These are phyloP conservation scores for Synergus laeviventris DNA, from an alignment of 2,888 invertebrate species.

Conservation along the genomic window DNA sequence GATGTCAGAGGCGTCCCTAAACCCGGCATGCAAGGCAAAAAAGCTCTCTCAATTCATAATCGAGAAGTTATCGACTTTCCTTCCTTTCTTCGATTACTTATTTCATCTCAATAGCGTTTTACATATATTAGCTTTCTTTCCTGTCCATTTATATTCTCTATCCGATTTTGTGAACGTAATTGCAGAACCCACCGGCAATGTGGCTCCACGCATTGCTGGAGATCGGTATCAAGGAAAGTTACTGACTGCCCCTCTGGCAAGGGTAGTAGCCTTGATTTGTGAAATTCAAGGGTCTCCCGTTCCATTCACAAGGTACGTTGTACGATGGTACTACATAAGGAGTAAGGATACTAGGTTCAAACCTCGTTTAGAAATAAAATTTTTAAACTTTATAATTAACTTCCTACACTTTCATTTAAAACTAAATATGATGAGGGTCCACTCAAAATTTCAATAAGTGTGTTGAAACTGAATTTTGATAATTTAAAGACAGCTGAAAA, in stretches of 20 bases:
- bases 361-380: no score
- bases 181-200: conserved; percentile 81
- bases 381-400: no score
- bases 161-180: conserved; percentile 72
- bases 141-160: no score
- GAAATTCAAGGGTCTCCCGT: conserved; percentile 83
- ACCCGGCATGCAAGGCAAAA: not conserved
- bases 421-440: no score
- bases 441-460: no score
- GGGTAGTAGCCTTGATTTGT: conserved; percentile 81
- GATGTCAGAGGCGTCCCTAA: not conserved
- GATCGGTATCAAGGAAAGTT: conserved; percentile 82
- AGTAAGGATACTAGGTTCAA: not conserved
- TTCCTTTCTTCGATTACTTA: not conserved
- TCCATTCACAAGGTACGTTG: conserved; percentile 82
- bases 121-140: no score
- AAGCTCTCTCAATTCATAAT: not conserved
- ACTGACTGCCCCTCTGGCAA: conserved; percentile 76
- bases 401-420: no score
- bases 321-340: not conserved
- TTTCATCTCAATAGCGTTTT: no score
- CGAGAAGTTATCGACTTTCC: no score
- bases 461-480: no score
- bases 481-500: no score
- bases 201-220: conserved; percentile 80